Percentiles rank a stretch among this genome's conserved stretches.
phyloP scores from a whole-genome alignment of 2,113 vertebrate species.

The Felis chaus region DNA sequence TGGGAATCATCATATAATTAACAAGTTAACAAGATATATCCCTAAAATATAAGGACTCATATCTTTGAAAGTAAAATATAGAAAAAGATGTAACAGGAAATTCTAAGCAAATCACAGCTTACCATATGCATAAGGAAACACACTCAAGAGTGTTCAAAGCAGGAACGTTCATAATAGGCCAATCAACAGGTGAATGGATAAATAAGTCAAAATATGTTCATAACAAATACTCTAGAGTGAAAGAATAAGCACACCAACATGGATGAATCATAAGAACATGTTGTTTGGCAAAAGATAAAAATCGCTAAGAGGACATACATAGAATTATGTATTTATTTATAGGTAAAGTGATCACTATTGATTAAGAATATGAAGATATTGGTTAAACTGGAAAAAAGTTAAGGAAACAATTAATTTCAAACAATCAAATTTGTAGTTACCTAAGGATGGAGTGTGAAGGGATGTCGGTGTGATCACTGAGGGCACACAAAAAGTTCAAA shows the following conservation, averaged over 20 bases:
- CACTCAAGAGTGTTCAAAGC: not conserved
- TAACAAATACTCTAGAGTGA: not conserved
- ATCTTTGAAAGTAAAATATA: not conserved
- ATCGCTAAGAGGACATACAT: not conserved
- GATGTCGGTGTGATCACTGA: not conserved
- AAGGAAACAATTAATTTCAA: not conserved
- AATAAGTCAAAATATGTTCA: not conserved
- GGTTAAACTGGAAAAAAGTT: not conserved
- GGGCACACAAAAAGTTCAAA: not conserved
- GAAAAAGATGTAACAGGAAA: not conserved
- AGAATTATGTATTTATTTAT: not conserved
- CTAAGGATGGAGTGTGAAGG: not conserved
- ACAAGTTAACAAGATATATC: not conserved
- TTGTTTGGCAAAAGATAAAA: not conserved
- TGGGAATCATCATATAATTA: not conserved
- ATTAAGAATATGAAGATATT: not conserved
- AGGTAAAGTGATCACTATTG: not conserved
- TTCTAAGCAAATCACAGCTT: not conserved
- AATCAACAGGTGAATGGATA: not conserved
- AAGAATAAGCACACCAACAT: not conserved
- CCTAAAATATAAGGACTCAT: not conserved
- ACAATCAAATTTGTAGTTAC: not conserved
- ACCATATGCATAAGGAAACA: not conserved
- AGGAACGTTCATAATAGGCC: not conserved
- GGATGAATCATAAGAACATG: not conserved